These are phyloP conservation scores for Pipa parva DNA, from an alignment of 2,113 vertebrate genomes.

Conservation along the genomic window DNA sequence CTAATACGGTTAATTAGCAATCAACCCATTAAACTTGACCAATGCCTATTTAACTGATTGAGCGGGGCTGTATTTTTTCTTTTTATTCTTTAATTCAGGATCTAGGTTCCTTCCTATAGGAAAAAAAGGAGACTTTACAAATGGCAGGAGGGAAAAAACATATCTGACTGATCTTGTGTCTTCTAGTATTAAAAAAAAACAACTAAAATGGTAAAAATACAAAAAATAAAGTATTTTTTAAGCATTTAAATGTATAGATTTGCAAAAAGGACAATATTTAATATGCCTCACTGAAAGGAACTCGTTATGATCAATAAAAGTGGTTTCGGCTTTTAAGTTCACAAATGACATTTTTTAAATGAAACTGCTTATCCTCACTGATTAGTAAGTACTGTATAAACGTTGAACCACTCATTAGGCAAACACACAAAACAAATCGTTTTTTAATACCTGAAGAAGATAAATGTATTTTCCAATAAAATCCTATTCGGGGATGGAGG, in stretches of 20 bases:
- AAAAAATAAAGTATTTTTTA: neutral
- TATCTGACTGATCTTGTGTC: too few species aligned
- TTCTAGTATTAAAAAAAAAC: neutral
- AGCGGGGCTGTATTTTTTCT: too few species aligned
- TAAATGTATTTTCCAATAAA: neutral
- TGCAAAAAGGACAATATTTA: neutral
- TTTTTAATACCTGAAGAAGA: neutral
- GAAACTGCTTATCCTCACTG: neutral
- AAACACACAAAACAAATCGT: neutral
- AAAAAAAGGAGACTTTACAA: too few species aligned
- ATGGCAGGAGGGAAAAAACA: too few species aligned
- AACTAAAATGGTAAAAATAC: neutral
- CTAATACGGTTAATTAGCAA: too few species aligned
- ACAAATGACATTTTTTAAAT: neutral
- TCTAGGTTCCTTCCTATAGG: too few species aligned
- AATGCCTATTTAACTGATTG: too few species aligned
- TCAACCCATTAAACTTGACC: too few species aligned
- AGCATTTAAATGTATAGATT: neutral
- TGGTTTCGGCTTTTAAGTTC: neutral
- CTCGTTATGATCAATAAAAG: neutral
- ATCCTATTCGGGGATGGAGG: neutral
- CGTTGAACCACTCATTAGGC: neutral
- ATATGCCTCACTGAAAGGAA: neutral
- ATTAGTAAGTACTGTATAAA: neutral
- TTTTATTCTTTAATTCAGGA: too few species aligned